Base-by-base conservation (phyloP, 2,797 vertebrate species). In the Bovichtus diacanthus region DNA sequence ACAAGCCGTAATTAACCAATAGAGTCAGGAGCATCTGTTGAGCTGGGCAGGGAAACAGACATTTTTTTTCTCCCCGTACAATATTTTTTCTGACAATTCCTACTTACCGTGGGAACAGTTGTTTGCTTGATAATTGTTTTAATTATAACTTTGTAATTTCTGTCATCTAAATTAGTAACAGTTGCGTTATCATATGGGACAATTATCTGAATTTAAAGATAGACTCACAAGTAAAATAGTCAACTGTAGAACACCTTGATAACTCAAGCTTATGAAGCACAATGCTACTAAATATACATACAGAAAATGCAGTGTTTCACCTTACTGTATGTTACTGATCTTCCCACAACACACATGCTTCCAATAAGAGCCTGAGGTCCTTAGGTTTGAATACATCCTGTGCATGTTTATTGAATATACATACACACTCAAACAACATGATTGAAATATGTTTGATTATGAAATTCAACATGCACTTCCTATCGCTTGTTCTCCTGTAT, bases 1-100 rank as follows among this genome's bases (percentile, higher is more conserved):
- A 89, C 80, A 87, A 90, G 87, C 83, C 88, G 81, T 92, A 91
- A 95, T 95, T 92, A 94, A 89, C 84, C 87, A 88, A 84, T 88
- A 81, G 75, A 88, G 86, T 85, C 79, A 84, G 78, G 62, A 91
- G 84, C 86, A 88, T 92, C 78, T 90, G 87, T 87, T 77, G 84
- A 88, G 78, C 81, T 83, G 67, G 79, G 78, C 69, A 87, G 50
- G 43, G 80, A 87, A 86, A 78, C 41, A 60, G 66, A 74, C 47
- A 19, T 71, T 81, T 87, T 81, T 83, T 39, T 27, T 34, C 34
- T n/a, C 34, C 2, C 46, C 59, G 25, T 51, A 51, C 38, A 46
- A n/a, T 87, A 44, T 87, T 73, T 75, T 58, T 72, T 44, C 63
- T 78, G 21, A 78, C 46, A 49, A 59, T 82, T 55, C 46, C 63